These are phyloP conservation scores for Drosophila peninsularis DNA, from an alignment of 2,888 invertebrate species.

Conservation along the genomic window DNA sequence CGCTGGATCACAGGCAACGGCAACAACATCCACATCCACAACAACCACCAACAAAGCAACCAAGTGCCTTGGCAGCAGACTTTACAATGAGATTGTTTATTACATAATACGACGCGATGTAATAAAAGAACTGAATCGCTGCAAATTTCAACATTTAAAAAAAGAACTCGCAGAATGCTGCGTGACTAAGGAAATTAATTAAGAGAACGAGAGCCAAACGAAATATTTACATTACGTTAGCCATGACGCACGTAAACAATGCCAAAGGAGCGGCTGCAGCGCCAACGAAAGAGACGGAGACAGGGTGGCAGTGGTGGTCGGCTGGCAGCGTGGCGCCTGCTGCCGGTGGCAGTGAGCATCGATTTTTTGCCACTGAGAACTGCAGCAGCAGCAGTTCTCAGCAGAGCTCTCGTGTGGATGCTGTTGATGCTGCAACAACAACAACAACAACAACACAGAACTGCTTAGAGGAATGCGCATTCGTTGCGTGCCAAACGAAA, in stretches of 20 bases:
- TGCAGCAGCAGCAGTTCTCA: constrained; percentile 9
- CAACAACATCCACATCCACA: constrained; percentile 11
- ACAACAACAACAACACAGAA: constrained; percentile 12
- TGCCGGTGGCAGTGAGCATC: constrained; percentile 52
- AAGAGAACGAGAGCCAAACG: constrained; percentile 20
- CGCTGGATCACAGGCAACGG: constrained; percentile 1
- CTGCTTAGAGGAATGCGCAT: constrained; percentile 64
- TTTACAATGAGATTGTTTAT: constrained; percentile 49
- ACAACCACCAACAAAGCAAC: constrained; percentile 19
- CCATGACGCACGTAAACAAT: constrained; percentile 76
- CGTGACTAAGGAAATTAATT: constrained; percentile 40
- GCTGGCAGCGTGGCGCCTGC: constrained; percentile 40
- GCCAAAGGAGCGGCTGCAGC: constrained; percentile 30
- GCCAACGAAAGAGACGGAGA: constrained; percentile 16
- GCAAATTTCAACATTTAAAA: constrained; percentile 29
- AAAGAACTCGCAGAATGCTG: constrained; percentile 33
- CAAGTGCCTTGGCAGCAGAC: constrained; percentile 60
- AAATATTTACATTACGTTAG: constrained; percentile 19
- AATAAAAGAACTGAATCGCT: constrained; percentile 10
- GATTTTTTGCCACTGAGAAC: constrained; percentile 61
- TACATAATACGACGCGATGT: constrained; percentile 45
- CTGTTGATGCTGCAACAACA: constrained; percentile 42
- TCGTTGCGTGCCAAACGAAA: constrained; percentile 58
- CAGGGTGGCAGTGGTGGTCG: constrained; percentile 18
- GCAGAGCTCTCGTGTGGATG: constrained; percentile 20